phyloP scores from a whole-genome alignment of 2,113 vertebrate species.

The Aix galericulata region DNA sequence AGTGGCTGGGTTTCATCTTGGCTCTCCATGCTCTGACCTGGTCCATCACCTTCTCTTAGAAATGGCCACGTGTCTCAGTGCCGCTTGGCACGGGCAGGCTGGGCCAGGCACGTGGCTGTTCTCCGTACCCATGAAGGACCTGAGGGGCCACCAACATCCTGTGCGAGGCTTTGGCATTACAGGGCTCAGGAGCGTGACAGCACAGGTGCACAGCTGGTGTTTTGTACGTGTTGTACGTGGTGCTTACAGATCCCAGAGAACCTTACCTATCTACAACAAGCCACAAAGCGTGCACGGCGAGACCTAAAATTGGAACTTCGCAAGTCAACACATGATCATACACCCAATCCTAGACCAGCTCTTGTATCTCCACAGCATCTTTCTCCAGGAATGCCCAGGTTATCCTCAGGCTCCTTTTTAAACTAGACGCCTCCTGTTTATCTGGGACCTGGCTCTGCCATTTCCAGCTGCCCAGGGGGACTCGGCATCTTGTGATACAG shows the following conservation, averaged over 20 bases:
- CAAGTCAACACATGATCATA: rapidly evolving
- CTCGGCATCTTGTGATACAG: neutral
- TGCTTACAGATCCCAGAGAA: neutral
- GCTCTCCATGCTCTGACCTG: rapidly evolving
- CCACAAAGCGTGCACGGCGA: rapidly evolving
- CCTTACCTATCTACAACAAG: neutral
- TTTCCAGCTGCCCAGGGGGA: neutral
- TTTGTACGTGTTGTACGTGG: rapidly evolving
- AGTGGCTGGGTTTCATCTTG: rapidly evolving
- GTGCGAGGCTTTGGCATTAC: neutral
- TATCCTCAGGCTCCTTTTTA: neutral
- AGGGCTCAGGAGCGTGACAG: neutral
- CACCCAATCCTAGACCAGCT: neutral
- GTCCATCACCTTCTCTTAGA: rapidly evolving
- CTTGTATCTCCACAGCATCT: neutral
- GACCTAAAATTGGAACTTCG: neutral
- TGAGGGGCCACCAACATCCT: neutral
- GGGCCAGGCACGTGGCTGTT: rapidly evolving
- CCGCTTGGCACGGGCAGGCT: rapidly evolving
- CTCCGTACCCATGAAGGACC: rapidly evolving
- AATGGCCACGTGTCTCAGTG: rapidly evolving
- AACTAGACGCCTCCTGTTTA: neutral
- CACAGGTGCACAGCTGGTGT: neutral
- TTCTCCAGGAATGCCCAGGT: neutral
- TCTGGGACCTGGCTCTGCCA: neutral